Conservation (phyloP, 1,140 invertebrate genomes). For the Platorchestia sp. region DNA sequence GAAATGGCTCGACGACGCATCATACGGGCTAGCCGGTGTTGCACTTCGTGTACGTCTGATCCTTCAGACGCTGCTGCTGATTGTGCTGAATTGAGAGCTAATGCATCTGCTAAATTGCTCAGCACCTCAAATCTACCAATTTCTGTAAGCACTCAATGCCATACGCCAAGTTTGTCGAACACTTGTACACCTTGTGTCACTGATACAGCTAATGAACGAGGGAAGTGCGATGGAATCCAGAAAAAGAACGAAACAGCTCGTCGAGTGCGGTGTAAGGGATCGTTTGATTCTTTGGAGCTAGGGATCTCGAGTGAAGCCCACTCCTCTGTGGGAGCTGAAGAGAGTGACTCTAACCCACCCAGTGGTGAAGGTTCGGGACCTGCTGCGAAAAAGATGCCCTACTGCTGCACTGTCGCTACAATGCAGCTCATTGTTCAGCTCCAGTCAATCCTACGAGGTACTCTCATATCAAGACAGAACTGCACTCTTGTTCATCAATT, state of each 20-base stretch:
- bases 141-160: not conserved
- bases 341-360: not conserved
- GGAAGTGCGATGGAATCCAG: not conserved
- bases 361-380: not conserved
- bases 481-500: not conserved
- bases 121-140: not conserved
- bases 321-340: not conserved
- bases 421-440: conserved; percentile 63
- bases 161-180: not conserved
- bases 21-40: not conserved
- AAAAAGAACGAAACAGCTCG: not conserved
- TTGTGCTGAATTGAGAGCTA: not conserved
- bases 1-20: not conserved
- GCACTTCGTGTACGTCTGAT: not conserved
- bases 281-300: not conserved
- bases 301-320: not conserved
- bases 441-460: conserved; percentile 60
- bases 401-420: conserved; percentile 60
- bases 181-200: not conserved
- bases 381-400: conserved; percentile 56
- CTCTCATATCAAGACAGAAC: not conserved
- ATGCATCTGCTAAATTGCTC: not conserved
- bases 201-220: not conserved
- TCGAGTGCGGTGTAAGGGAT: not conserved
- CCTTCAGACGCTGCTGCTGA: not conserved